Conservation (phyloP, 2,113 vertebrate genomes). For the Pluvianellus socialis region DNA sequence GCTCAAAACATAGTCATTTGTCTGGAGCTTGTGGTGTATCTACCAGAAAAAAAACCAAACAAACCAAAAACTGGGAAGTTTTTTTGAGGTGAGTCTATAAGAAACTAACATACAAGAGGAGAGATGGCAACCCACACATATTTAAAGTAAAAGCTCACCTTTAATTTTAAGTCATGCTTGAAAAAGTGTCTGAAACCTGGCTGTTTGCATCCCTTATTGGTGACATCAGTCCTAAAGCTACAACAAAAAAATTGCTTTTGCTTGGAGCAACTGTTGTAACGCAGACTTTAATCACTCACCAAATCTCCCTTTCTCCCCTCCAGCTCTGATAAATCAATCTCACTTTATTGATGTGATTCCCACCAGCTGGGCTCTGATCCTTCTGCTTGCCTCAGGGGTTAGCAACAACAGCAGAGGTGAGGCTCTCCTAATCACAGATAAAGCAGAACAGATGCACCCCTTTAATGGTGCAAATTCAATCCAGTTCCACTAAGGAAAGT, state of each 20-base stretch:
- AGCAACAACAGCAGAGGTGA: background rate
- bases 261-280: background rate
- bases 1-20: background rate
- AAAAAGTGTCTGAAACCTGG: background rate
- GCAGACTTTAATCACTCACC: background rate
- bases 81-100: background rate
- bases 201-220: background rate
- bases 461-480: background rate
- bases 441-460: background rate
- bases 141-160: background rate
- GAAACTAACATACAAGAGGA: background rate
- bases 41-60: background rate
- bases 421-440: background rate
- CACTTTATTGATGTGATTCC: background rate
- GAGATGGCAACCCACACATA: accelerated
- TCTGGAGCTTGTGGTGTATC: background rate
- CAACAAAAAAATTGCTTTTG: background rate
- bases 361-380: background rate
- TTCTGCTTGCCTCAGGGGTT: background rate
- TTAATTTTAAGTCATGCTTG: background rate
- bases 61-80: background rate
- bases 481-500: background rate
- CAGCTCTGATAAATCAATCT: background rate
- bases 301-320: background rate
- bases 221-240: background rate